Percentiles rank a stretch among this genome's conserved stretches.
Evolutionary conservation across 92 coral and sea anemone genomes (phyloP).

Genomic region (Porites divaricata): DNA sequence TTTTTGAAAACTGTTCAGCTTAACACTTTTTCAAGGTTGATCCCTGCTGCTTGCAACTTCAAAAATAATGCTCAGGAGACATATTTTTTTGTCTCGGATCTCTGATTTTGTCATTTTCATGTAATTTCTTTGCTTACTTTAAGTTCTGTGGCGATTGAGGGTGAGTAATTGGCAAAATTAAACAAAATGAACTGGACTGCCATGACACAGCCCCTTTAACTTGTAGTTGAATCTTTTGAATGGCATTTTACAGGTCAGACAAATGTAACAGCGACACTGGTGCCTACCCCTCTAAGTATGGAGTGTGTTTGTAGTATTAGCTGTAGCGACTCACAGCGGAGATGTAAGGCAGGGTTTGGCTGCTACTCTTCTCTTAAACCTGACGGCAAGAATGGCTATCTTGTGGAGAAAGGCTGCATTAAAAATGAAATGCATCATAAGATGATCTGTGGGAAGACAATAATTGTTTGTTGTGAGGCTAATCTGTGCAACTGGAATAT

Average conservation of each 20-base stretch:
- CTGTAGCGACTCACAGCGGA: background rate
- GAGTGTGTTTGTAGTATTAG: constrained; percentile 47
- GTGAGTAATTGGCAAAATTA: too few species aligned
- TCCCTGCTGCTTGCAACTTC: too few species aligned
- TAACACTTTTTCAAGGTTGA: too few species aligned
- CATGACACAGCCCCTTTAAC: too few species aligned
- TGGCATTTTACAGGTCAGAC: constrained; percentile 21
- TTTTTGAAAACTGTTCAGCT: too few species aligned
- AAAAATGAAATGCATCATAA: constrained; percentile 3
- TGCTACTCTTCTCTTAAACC: constrained; percentile 56
- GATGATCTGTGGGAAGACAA: constrained; percentile 48
- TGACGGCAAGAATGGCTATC: background rate
- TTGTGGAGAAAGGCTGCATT: constrained; percentile 62
- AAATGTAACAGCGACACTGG: constrained; percentile 12
- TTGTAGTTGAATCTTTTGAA: too few species aligned
- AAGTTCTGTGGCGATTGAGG: too few species aligned
- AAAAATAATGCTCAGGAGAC: too few species aligned
- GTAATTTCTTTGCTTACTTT: too few species aligned
- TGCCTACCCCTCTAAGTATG: constrained; percentile 12
- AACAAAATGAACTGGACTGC: too few species aligned
- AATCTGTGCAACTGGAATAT: constrained; percentile 39
- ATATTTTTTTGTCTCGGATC: too few species aligned
- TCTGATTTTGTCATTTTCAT: too few species aligned
- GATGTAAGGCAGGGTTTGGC: constrained; percentile 47
- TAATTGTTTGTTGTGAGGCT: constrained; percentile 11